Evolutionary conservation across 2,888 invertebrate genomes (phyloP).

Genomic region (Drosophila cognata): DNA sequence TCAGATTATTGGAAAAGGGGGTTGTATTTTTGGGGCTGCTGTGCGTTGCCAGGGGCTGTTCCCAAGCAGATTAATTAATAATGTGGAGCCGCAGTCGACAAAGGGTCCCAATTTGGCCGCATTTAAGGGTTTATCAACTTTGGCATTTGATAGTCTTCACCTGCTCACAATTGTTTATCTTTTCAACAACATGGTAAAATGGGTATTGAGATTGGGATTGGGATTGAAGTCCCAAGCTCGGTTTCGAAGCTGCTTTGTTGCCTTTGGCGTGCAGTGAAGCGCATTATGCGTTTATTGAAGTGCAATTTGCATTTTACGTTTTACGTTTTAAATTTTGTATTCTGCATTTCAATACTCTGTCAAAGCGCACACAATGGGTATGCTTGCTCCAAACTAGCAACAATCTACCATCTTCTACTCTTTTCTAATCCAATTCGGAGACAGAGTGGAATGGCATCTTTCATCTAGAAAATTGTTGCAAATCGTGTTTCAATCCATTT

Average conservation of each 20-base stretch:
- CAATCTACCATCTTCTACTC: neutral
- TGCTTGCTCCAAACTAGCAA: neutral
- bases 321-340: constrained; percentile 40
- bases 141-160: constrained; percentile 45
- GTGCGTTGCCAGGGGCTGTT: constrained; percentile 51
- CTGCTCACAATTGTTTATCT: constrained; percentile 39
- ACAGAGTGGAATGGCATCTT: neutral
- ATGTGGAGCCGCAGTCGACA: constrained; percentile 19
- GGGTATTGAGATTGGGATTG: neutral
- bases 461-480: neutral
- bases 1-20: constrained; percentile 14
- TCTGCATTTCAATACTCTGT: constrained; percentile 33
- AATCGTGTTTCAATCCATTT: neutral
- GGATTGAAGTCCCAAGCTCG: neutral
- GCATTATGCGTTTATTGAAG: constrained; percentile 70
- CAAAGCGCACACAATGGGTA: neutral
- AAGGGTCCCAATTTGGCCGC: constrained; percentile 27
- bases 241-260: constrained; percentile 45
- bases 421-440: neutral
- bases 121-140: constrained; percentile 45
- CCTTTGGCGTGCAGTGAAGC: constrained; percentile 68
- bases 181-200: constrained; percentile 26
- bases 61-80: constrained; percentile 60
- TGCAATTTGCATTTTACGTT: constrained; percentile 58
- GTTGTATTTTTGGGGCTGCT: constrained; percentile 46